A percentile compares a stretch with the other conserved stretches of the same genome.
phyloP scores from a whole-genome alignment of 1,140 invertebrate genomes.

The Ditylenchus dipsaci region DNA sequence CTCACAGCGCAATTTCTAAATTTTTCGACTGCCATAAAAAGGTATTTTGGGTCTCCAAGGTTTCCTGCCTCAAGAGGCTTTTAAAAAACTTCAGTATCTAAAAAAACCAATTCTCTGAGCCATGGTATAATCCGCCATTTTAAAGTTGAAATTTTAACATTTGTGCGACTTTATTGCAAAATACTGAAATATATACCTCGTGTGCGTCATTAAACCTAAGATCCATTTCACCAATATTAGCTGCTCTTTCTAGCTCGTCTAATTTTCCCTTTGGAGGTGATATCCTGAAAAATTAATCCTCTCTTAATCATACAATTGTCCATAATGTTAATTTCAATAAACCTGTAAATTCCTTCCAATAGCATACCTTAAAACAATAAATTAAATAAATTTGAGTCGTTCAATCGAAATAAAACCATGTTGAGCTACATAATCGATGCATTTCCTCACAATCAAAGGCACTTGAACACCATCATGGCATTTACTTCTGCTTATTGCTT shows the following conservation, averaged over 20 bases:
- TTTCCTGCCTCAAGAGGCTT: too few species aligned
- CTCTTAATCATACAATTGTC: too few species aligned
- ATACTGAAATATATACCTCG: conserved; percentile 36
- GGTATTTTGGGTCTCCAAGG: too few species aligned
- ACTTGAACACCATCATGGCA: conserved; percentile 45
- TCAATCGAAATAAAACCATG: neutral
- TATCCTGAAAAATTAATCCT: conserved; percentile 21
- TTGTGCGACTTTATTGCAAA: too few species aligned
- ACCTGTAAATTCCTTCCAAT: conserved; percentile 45
- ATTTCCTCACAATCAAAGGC: conserved; percentile 42
- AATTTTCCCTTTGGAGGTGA: conserved; percentile 44
- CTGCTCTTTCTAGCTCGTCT: conserved; percentile 42
- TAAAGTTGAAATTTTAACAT: too few species aligned
- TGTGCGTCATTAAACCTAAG: conserved; percentile 32
- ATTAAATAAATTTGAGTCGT: neutral
- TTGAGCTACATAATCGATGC: conserved; percentile 45
- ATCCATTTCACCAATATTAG: conserved; percentile 25
- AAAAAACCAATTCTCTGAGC: too few species aligned
- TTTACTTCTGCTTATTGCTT: conserved; percentile 34
- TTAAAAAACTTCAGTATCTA: too few species aligned
- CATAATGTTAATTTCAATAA: too few species aligned
- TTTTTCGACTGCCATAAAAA: too few species aligned
- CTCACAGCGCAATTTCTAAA: too few species aligned
- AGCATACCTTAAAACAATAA: conserved; percentile 37
- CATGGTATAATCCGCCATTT: too few species aligned